These are phyloP conservation scores for Pterocles orientalis DNA, from an alignment of 2,113 vertebrate species.

Conservation along the genomic window DNA sequence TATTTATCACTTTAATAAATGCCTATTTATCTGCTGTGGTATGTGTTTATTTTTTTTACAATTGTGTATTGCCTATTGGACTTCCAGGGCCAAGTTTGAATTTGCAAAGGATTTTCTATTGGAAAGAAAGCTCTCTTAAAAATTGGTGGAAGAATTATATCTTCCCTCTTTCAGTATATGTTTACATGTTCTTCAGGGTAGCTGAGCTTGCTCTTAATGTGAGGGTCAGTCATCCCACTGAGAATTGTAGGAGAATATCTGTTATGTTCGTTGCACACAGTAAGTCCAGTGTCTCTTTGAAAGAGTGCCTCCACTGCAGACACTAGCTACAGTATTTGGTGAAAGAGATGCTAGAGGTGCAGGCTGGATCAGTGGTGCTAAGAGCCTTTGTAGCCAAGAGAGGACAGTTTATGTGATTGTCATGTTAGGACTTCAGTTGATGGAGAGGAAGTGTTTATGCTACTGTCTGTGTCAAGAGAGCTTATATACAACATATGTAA, in stretches of 20 bases:
- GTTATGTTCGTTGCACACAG: accelerated
- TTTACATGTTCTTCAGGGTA: neutral
- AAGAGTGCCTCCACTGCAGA: neutral
- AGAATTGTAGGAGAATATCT: neutral
- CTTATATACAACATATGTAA: neutral
- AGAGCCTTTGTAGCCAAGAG: neutral
- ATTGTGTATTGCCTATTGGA: neutral
- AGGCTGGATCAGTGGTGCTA: neutral
- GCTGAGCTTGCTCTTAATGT: neutral
- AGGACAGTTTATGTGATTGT: neutral
- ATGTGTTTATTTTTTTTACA: neutral
- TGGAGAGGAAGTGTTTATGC: neutral
- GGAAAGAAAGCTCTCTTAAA: neutral
- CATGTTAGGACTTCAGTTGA: neutral
- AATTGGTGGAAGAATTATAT: neutral
- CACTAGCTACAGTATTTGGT: accelerated
- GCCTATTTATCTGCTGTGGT: neutral
- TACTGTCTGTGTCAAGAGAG: neutral
- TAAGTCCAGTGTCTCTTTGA: neutral
- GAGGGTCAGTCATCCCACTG: neutral
- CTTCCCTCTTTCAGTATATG: neutral
- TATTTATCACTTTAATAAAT: slow-evolving; percentile 67
- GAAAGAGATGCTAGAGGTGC: neutral
- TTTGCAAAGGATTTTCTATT: neutral
- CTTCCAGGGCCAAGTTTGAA: neutral